Evolutionary conservation across 2,888 invertebrate genomes (phyloP), one percentile per base, ranked within the genome.

Genomic region (Oscheius sp.): DNA sequence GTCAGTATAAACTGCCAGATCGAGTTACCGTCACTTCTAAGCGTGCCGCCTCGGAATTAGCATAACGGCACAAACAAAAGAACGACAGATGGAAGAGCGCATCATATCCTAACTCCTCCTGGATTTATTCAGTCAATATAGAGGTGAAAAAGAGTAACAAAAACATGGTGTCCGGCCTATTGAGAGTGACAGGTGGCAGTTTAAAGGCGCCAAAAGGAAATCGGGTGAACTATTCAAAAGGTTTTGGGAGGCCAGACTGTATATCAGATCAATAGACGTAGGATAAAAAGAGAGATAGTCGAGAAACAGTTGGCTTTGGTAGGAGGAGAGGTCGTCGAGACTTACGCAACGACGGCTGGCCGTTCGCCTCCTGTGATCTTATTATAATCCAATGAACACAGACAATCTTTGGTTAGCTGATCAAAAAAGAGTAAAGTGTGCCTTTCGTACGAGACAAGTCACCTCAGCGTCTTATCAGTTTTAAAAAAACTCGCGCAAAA

Each of bases 1-100:
- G 66, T 66, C 41, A 61, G 50, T 32, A 68, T 68, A 68, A 68
- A 68, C 68, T 68, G 68, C 57, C 68, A 68, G 41, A 63, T 68
- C 64, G 64, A 45, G 57, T 68, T 68, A 64, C 68, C 61, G 38
- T 62, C 67, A 49, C 45, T 50, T 59, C 36, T 57, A 33, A 30
- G 59, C 66, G 33, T 38, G 56, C 66, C 51, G 36, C 67, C 32
- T 17, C 20, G 28, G 65, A 65, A 65, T 65, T 65, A 47, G 65
- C 65, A 65, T 65, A 54, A 45, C 45, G 44, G 47, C 54, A 65
- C 65, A 65, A 65, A 65, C 65, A 65, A 65, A 65, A 65, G 65
- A 65, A 36, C 45, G 56, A 45, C 65, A 65, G 65, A 65, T 65
- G 65, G 65, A 30, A 32, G 33, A 14, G 59, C 59, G 41, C 41